These are phyloP conservation scores for Cancer borealis DNA, from an alignment of 2,888 invertebrate species.

Conservation along the genomic window DNA sequence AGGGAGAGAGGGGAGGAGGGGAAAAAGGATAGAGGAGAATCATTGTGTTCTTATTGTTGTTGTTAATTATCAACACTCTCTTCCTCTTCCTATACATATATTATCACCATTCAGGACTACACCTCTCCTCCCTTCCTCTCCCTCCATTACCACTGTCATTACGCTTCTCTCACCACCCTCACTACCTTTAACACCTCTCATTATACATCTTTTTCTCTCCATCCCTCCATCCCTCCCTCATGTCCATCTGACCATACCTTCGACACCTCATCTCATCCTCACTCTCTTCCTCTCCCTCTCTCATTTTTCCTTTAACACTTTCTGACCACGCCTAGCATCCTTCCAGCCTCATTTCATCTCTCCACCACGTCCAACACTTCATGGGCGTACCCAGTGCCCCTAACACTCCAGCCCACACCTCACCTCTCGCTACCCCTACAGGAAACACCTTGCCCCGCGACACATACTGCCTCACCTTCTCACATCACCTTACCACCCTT, in stretches of 20 bases:
- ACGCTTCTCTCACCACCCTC: neutral
- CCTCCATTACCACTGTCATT: too few species aligned
- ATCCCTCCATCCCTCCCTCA: neutral
- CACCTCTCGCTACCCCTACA: neutral
- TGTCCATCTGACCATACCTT: neutral
- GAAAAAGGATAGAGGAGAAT: too few species aligned
- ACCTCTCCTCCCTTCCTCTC: too few species aligned
- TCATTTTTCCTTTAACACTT: constrained; percentile 33
- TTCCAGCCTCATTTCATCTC: neutral
- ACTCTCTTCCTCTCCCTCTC: constrained; percentile 15
- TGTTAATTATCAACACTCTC: too few species aligned
- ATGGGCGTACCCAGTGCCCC: neutral
- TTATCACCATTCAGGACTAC: too few species aligned
- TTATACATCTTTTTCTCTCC: neutral
- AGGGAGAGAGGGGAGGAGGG: too few species aligned
- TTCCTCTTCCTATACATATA: too few species aligned
- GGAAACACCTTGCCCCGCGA: neutral
- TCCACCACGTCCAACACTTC: neutral
- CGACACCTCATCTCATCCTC: too few species aligned
- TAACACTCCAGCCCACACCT: neutral
- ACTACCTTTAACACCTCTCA: neutral
- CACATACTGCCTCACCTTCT: neutral
- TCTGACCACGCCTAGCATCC: neutral
- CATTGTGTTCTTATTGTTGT: too few species aligned
- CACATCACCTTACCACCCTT: neutral